phyloP scores from a whole-genome alignment of 1,140 invertebrate species.

The Drosophila obscura region DNA sequence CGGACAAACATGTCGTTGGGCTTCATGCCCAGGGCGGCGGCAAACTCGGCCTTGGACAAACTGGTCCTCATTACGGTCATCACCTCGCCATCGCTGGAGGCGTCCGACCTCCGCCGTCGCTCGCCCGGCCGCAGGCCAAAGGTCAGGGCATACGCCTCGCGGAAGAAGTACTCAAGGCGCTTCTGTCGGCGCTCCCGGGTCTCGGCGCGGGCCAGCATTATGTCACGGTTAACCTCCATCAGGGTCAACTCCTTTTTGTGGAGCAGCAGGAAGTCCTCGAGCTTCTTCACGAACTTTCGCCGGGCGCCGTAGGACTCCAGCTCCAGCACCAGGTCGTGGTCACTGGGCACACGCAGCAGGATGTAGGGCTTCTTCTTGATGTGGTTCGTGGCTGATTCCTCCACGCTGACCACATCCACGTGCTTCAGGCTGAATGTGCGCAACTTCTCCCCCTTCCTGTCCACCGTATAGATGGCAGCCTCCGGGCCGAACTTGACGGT shows the following conservation, averaged over 20 bases:
- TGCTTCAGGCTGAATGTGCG: slow-evolving; percentile 91
- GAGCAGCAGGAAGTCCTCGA: slow-evolving; percentile 92
- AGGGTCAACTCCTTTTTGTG: slow-evolving; percentile 89
- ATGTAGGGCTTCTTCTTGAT: slow-evolving; percentile 92
- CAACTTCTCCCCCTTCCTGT: slow-evolving; percentile 94
- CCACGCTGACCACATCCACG: slow-evolving; percentile 90
- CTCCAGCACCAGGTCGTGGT: slow-evolving; percentile 98
- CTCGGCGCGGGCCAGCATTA: slow-evolving; percentile 96
- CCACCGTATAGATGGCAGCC: slow-evolving; percentile 92
- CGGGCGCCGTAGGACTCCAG: slow-evolving; percentile 92
- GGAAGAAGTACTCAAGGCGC: slow-evolving; percentile 98
- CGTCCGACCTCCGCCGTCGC: slow-evolving; percentile 87
- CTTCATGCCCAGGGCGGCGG: slow-evolving; percentile 98
- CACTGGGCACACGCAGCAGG: slow-evolving; percentile 93
- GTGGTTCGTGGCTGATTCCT: slow-evolving; percentile 91
- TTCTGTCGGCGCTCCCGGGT: slow-evolving; percentile 97
- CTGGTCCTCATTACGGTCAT: slow-evolving; percentile 97
- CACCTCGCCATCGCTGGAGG: slow-evolving; percentile 92
- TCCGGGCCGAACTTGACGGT: slow-evolving; percentile 95
- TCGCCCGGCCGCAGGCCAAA: slow-evolving; percentile 92
- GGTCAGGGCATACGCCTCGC: slow-evolving; percentile 98
- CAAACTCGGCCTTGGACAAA: slow-evolving; percentile 97
- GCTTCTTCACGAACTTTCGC: slow-evolving; percentile 94
- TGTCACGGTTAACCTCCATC: slow-evolving; percentile 87
- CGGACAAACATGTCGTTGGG: slow-evolving; percentile 98